Conservation (phyloP, 1,140 invertebrate genomes). For the Aphelinus certus region DNA sequence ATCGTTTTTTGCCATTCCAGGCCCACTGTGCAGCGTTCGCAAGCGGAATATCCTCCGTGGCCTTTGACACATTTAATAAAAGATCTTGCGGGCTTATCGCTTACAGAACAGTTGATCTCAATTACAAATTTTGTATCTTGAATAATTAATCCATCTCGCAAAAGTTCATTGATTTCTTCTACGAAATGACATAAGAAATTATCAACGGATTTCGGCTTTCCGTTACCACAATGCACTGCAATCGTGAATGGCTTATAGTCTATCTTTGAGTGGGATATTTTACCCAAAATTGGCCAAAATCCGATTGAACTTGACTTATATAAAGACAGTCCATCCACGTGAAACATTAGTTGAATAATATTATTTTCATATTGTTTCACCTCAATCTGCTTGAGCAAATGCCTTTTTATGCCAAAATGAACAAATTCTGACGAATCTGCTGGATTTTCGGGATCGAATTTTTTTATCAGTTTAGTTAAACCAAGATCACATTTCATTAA, state of each 20-base stretch:
- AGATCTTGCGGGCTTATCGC: not conserved
- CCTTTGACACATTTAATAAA: conserved; percentile 1
- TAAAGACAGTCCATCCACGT: not conserved
- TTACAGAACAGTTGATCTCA: not conserved
- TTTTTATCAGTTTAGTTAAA: too few species aligned
- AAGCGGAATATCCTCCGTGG: not conserved
- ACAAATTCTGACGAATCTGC: not conserved
- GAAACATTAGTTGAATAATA: not conserved
- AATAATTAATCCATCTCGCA: not conserved
- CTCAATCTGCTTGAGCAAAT: not conserved
- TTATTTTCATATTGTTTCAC: not conserved
- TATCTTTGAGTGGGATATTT: not conserved
- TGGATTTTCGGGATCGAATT: too few species aligned
- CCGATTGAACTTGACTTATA: not conserved
- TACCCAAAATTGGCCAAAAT: conserved; percentile 7
- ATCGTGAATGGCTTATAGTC: not conserved
- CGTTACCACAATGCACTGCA: not conserved
- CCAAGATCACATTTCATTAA: too few species aligned
- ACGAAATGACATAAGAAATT: not conserved
- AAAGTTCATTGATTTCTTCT: not conserved
- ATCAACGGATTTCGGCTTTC: not conserved
- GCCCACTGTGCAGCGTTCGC: not conserved
- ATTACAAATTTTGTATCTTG: not conserved
- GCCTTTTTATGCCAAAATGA: not conserved
- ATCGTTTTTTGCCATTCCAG: too few species aligned